A percentile compares a stretch with the other conserved stretches of the same genome.
These are phyloP conservation scores for Cheilosia vulpina DNA, from an alignment of 2,888 invertebrate genomes.

Conservation along the genomic window DNA sequence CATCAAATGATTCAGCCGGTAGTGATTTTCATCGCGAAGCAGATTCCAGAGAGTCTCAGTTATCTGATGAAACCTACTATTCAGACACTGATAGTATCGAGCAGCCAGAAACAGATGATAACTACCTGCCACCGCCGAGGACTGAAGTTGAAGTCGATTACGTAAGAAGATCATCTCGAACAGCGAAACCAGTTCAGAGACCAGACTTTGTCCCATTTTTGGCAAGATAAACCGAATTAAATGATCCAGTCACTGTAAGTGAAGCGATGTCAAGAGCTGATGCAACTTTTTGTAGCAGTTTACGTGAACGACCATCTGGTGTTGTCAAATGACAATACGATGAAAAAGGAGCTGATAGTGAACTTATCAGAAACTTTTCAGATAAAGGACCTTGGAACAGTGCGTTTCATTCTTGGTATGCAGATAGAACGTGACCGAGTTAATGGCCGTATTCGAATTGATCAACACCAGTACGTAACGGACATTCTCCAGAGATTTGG, in stretches of 20 bases:
- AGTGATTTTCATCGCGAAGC: neutral
- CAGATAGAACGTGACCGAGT: conserved; percentile 69
- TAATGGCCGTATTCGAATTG: neutral
- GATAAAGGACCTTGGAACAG: conserved; percentile 58
- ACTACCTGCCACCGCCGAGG: neutral
- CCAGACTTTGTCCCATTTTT: conserved; percentile 13
- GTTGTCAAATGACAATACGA: conserved; percentile 39
- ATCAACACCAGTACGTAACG: no score
- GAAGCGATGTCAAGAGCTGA: conserved; percentile 55
- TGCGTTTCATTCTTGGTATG: conserved; percentile 46
- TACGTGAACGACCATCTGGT: conserved; percentile 65
- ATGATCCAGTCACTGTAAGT: conserved; percentile 54
- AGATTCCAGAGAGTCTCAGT: neutral
- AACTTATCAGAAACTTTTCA: conserved; percentile 39
- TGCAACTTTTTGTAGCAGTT: conserved; percentile 36
- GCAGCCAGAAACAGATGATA: no score
- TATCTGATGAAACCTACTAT: no score
- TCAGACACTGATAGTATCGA: no score
- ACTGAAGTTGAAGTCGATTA: neutral
- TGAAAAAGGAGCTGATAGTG: conserved; percentile 38
- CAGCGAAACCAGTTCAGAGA: neutral
- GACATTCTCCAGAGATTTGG: no score
- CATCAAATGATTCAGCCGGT: neutral
- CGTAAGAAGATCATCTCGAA: conserved; percentile 2
- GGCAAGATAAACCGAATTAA: neutral